A percentile compares a stretch with the other conserved stretches of the same genome.
Evolutionary conservation across 2,113 vertebrate genomes (phyloP).

Genomic region (Onychorhynchus coronatus): DNA sequence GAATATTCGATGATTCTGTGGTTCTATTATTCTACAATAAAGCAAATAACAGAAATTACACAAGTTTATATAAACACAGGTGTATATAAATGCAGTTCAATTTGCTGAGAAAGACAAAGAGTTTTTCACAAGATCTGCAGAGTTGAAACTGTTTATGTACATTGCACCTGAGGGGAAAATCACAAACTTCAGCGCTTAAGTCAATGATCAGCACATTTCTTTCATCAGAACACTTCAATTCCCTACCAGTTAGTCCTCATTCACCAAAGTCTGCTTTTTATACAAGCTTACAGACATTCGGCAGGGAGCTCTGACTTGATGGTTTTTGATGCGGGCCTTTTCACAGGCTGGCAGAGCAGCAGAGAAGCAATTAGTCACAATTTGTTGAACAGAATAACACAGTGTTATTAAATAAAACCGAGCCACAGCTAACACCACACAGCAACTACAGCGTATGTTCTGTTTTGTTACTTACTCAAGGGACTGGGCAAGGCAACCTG

Average conservation of each 20-base stretch:
- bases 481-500: neutral
- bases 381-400: neutral
- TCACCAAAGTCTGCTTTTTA: neutral
- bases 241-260: neutral
- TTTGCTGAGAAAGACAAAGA: neutral
- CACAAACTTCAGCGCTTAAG: neutral
- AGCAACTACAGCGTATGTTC: neutral
- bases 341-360: neutral
- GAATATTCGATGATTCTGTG: neutral
- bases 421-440: neutral
- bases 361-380: neutral
- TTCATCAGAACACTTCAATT: neutral
- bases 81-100: neutral
- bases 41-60: neutral
- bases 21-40: neutral
- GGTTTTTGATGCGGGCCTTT: neutral
- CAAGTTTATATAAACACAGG: neutral
- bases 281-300: rapidly evolving
- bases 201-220: neutral
- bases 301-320: neutral
- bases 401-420: neutral
- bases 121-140: neutral
- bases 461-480: neutral
- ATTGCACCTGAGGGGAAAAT: neutral
- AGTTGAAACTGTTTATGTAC: neutral